phyloP scores from a whole-genome alignment of 2,888 invertebrate species.

The Muschampia plurimacula region DNA sequence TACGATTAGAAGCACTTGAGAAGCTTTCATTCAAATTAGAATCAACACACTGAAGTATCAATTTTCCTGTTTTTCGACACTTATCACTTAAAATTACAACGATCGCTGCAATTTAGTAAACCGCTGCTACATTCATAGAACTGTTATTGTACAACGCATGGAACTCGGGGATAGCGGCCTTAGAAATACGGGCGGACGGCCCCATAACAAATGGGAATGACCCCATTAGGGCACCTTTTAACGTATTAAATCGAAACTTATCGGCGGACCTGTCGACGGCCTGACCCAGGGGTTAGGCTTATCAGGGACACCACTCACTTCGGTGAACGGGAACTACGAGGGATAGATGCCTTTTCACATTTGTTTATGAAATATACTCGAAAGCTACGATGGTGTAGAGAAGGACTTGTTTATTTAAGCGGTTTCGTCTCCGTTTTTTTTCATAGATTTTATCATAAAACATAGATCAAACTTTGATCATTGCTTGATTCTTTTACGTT shows the following conservation, averaged over 20 bases:
- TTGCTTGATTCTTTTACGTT: too few relatives aligned
- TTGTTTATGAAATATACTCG: conserved; percentile 49
- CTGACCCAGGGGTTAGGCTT: conserved; percentile 55
- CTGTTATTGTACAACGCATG: conserved; percentile 35
- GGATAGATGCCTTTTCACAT: conserved; percentile 51
- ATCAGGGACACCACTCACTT: conserved; percentile 73
- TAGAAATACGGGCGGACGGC: conserved; percentile 59
- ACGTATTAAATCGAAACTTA: conserved; percentile 82
- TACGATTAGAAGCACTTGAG: conserved; percentile 1
- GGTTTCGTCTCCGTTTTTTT: background rate
- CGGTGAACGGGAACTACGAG: conserved; percentile 50
- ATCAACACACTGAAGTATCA: conserved; percentile 11
- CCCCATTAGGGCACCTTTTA: conserved; percentile 83
- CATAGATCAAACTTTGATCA: background rate
- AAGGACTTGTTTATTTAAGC: conserved; percentile 2
- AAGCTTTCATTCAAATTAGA: conserved; percentile 8
- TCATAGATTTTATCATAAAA: background rate
- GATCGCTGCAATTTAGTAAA: conserved; percentile 31
- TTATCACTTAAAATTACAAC: conserved; percentile 30
- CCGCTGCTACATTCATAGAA: conserved; percentile 40
- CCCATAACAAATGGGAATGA: conserved; percentile 80
- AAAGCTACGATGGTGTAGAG: conserved; percentile 7
- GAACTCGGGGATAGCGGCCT: conserved; percentile 45
- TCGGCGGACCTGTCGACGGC: conserved; percentile 57
- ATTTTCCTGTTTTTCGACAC: conserved; percentile 21